phyloP scores from a whole-genome alignment of 1,140 invertebrate species.

The Drosophila oshimai region DNA sequence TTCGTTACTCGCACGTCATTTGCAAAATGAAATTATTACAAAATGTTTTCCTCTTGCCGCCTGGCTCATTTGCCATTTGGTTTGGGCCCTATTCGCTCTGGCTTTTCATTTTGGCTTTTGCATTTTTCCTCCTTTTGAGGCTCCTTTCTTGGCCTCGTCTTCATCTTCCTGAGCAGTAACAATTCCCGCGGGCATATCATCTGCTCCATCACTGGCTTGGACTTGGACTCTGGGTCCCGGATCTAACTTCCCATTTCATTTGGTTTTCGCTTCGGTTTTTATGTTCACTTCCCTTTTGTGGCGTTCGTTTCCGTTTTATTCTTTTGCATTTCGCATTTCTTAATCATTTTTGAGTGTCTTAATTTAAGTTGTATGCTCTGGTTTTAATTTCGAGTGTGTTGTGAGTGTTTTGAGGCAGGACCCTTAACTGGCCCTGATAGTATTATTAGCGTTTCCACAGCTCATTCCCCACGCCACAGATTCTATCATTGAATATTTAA shows the following conservation, averaged over 20 bases:
- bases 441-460: constrained; percentile 61
- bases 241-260: constrained; percentile 48
- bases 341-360: constrained; percentile 77
- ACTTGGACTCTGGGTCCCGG: constrained; percentile 13
- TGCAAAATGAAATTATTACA: constrained; percentile 82
- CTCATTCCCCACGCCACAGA: neutral
- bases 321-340: constrained; percentile 63
- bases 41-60: constrained; percentile 55
- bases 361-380: constrained; percentile 69
- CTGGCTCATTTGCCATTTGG: constrained; percentile 50
- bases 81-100: constrained; percentile 18
- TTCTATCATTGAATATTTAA: constrained; percentile 6
- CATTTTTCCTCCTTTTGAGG: constrained; percentile 28
- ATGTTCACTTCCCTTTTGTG: constrained; percentile 31
- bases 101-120: constrained; percentile 36
- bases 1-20: constrained; percentile 81
- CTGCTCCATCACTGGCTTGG: constrained; percentile 63
- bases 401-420: constrained; percentile 2
- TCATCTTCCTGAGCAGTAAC: constrained; percentile 55
- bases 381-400: constrained; percentile 60
- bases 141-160: constrained; percentile 30
- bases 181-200: constrained; percentile 80
- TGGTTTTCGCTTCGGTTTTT: constrained; percentile 36
- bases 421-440: constrained; percentile 60
- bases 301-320: constrained; percentile 24